Percentiles rank a stretch among this genome's conserved stretches.
Evolutionary conservation across 2,888 invertebrate species (phyloP).

Genomic region (Parnassius glacialis): DNA sequence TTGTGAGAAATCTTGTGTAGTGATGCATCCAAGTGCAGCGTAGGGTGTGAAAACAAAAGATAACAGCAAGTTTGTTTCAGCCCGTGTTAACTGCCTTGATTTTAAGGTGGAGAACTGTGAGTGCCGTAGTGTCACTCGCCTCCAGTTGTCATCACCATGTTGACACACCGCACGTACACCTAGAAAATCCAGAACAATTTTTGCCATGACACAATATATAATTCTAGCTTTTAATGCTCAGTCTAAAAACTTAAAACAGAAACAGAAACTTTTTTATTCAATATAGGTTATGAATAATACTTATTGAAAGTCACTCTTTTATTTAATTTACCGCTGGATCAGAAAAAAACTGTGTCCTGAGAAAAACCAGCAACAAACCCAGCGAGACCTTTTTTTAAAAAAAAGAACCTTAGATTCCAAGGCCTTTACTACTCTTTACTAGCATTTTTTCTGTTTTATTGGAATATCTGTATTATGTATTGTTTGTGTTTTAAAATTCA

Average conservation of each 20-base stretch:
- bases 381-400: too few relatives aligned
- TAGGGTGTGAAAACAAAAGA: slow-evolving; percentile 65
- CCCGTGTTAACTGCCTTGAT: slow-evolving; percentile 82
- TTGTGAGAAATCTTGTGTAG: slow-evolving; percentile 31
- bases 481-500: slow-evolving; percentile 20
- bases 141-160: slow-evolving; percentile 71
- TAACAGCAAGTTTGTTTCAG: slow-evolving; percentile 79
- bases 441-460: slow-evolving; percentile 2
- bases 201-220: slow-evolving; percentile 27
- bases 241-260: too few relatives aligned
- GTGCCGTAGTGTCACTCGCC: slow-evolving; percentile 76
- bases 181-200: slow-evolving; percentile 60
- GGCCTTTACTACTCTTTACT: too few relatives aligned
- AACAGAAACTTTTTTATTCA: too few relatives aligned
- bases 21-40: slow-evolving; percentile 31
- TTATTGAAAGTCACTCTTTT: too few relatives aligned
- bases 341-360: too few relatives aligned
- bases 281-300: too few relatives aligned
- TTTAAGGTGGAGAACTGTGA: slow-evolving; percentile 83
- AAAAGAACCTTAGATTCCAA: too few relatives aligned
- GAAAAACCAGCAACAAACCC: too few relatives aligned
- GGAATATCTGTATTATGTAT: slow-evolving; percentile 16
- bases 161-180: slow-evolving; percentile 71
- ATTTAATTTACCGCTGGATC: too few relatives aligned
- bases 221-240: too few relatives aligned